Evolutionary conservation across 2,888 invertebrate species (phyloP).

Genomic region (Parnassius smintheus): DNA sequence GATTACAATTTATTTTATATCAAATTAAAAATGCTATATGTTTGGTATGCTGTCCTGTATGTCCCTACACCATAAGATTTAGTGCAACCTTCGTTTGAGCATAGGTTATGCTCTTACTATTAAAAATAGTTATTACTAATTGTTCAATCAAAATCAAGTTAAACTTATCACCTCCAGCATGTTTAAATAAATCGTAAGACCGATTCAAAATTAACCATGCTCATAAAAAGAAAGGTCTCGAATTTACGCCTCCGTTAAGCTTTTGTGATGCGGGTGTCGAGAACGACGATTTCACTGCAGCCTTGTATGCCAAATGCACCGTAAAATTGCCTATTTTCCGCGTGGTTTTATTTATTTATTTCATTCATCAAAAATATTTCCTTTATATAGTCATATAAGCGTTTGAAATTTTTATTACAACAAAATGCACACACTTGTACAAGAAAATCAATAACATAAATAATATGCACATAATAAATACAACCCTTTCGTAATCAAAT

Average conservation of each 20-base stretch:
- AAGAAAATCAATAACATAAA: background rate
- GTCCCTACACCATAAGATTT: too few relatives aligned
- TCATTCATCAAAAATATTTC: conserved; percentile 72
- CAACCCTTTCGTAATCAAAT: too few relatives aligned
- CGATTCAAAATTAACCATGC: background rate
- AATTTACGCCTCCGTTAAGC: conserved; percentile 63
- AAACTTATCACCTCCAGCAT: too few relatives aligned
- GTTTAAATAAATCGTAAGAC: too few relatives aligned
- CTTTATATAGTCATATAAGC: conserved; percentile 51
- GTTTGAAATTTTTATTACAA: conserved; percentile 31
- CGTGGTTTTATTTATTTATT: conserved; percentile 80
- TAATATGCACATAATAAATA: background rate
- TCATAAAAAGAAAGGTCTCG: conserved; percentile 31
- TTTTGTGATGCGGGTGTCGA: conserved; percentile 60
- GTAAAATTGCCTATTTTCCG: conserved; percentile 81
- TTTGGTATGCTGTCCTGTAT: too few relatives aligned
- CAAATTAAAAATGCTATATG: too few relatives aligned
- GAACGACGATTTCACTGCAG: conserved; percentile 49
- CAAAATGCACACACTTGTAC: background rate
- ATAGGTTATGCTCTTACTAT: too few relatives aligned
- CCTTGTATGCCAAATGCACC: conserved; percentile 70
- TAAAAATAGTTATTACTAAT: too few relatives aligned
- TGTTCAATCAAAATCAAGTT: too few relatives aligned
- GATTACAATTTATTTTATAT: too few relatives aligned
- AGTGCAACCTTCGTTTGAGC: too few relatives aligned